Evolutionary conservation across 2,797 vertebrate species (phyloP), one percentile per base, ranked within the genome.

Genomic region (Chlorospingus semifuscus): DNA sequence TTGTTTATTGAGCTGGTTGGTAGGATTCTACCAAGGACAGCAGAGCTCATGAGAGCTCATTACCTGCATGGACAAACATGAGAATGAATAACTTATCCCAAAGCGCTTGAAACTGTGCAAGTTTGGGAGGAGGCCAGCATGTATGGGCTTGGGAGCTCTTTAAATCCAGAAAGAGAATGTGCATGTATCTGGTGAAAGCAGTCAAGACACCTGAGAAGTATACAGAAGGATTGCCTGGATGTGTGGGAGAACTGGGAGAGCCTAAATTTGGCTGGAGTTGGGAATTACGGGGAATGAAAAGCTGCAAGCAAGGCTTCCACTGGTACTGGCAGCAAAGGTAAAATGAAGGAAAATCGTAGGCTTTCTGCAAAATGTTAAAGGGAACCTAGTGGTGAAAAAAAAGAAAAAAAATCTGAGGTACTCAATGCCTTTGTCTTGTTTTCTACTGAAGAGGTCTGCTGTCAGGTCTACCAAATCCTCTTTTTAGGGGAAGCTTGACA

Each of bases 81-180:
- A 68, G 49, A 69, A 44, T 16, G 7, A 57, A 19, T 63, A 37
- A 49, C 49, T 68, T 64, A 57, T 64, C 21, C 27, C 8, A 44
- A 64, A 20, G 36, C 19, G 11, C 39, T 59, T 71, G 50, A 57
- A 69, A 32, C 29, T 39, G 26, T 44, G 20, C 41, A 60, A 39
- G 12, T 69, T 37, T 72, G 49, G 29, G 34, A 71, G 64, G 23
- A 86, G 20, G 23, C 32, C 39, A 47, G 18, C 0, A 0, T 0
- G 0, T 70, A 15, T 55, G 29, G 55, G 21, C 34, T 78, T 27
- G 37, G 16, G 50, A 63, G 34, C 61, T 69, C 24, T 39, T 53
- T 68, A 79, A 87, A 68, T 72, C 32, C 66, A 34, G 60, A 72
- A 82, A 9, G 5, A 44, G 19, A 77, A 36, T 26, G 12, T 8